A percentile compares a stretch with the other conserved stretches of the same genome.
These are phyloP conservation scores for Pseudanteris insignis DNA, from an alignment of 2,888 invertebrate genomes.

Conservation along the genomic window DNA sequence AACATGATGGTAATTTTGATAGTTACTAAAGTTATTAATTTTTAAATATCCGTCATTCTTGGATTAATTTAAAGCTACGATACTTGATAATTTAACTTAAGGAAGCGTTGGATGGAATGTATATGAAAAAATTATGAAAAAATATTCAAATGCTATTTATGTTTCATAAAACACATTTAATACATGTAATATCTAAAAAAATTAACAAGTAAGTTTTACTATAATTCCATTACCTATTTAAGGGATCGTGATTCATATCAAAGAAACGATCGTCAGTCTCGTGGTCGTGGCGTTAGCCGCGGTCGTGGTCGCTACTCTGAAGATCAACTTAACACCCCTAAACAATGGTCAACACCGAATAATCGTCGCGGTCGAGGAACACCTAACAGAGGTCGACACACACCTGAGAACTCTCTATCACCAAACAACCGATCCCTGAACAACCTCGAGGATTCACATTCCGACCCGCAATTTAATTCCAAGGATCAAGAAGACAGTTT, in stretches of 20 bases:
- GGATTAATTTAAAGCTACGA: too few relatives aligned
- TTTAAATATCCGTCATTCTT: too few relatives aligned
- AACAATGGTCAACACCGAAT: slow-evolving; percentile 11
- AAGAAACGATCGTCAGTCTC: slow-evolving; percentile 16
- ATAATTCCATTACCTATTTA: too few relatives aligned
- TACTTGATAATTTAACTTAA: too few relatives aligned
- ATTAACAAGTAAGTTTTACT: too few relatives aligned
- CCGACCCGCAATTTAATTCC: neutral
- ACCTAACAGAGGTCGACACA: neutral
- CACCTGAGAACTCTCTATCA: neutral
- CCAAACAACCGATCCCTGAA: neutral
- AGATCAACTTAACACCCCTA: slow-evolving; percentile 16
- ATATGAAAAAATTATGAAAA: too few relatives aligned
- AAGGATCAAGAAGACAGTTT: neutral
- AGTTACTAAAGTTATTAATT: too few relatives aligned
- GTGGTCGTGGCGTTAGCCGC: slow-evolving; percentile 11
- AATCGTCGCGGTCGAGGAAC: slow-evolving; percentile 10
- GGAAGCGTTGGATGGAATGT: too few relatives aligned
- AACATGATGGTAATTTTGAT: too few relatives aligned
- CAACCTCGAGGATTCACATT: neutral
- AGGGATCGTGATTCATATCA: slow-evolving; percentile 25
- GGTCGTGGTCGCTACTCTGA: slow-evolving; percentile 17
- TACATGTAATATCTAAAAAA: neutral
- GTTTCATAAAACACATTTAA: too few relatives aligned
- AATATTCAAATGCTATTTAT: too few relatives aligned